Evolutionary conservation across 2,113 vertebrate species (phyloP).

Genomic region (Eurypyga helias): DNA sequence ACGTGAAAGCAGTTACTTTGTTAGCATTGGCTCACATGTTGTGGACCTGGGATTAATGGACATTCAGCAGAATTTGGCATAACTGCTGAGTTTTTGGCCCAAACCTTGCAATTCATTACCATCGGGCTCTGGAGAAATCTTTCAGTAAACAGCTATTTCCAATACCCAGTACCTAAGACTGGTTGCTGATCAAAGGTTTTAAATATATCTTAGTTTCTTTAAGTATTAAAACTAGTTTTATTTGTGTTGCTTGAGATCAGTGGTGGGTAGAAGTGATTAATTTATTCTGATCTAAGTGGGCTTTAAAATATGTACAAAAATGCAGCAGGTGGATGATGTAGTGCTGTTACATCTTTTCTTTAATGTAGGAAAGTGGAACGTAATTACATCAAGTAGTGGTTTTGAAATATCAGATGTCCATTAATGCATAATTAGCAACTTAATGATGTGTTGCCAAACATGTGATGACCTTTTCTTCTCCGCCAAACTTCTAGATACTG

Average conservation of each 20-base stretch:
- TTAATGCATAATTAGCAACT: slow-evolving; percentile 85
- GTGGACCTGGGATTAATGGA: not conserved
- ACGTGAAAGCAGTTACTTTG: not conserved
- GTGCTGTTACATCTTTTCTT: slow-evolving; percentile 45
- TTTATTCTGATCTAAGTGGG: not conserved
- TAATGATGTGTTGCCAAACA: slow-evolving; percentile 89
- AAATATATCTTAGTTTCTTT: not conserved
- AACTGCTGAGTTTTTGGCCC: not conserved
- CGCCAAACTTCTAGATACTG: slow-evolving; percentile 6
- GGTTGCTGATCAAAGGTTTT: not conserved
- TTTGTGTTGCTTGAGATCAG: not conserved
- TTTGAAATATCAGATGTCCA: slow-evolving; percentile 86
- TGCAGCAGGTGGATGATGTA: slow-evolving; percentile 52
- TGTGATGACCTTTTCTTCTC: slow-evolving; percentile 69
- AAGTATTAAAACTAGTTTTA: not conserved
- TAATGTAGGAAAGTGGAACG: slow-evolving; percentile 70
- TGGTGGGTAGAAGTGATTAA: not conserved
- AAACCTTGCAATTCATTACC: not conserved
- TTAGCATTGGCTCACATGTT: not conserved
- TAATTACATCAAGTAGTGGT: slow-evolving; percentile 81
- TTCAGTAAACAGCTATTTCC: not conserved
- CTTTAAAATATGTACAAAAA: not conserved
- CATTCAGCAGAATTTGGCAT: not conserved
- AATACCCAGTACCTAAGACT: not conserved
- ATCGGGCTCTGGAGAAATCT: not conserved